Conservation (phyloP, 1,140 invertebrate species). For the Stratiolaelaps scimitus region DNA sequence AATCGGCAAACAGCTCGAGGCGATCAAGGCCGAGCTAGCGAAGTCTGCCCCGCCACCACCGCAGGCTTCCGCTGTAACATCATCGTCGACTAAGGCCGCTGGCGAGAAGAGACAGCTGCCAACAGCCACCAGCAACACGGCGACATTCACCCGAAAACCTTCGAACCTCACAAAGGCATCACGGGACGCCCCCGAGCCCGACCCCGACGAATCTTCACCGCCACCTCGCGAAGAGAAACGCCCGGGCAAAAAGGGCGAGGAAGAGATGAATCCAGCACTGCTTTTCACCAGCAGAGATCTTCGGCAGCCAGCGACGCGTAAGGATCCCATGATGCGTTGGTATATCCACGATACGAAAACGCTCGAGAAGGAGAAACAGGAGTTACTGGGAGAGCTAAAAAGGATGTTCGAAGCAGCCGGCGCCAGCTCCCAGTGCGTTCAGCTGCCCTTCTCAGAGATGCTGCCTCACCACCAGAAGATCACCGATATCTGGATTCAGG, state of each 20-base stretch:
- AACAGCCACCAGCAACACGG: neutral
- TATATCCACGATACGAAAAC: conserved; percentile 26
- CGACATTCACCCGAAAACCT: conserved; percentile 16
- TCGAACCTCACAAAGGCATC: conserved; percentile 12
- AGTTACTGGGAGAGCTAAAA: conserved; percentile 23
- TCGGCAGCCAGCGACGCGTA: conserved; percentile 12
- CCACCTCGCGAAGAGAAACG: neutral
- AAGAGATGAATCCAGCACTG: conserved; percentile 18
- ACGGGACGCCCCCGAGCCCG: neutral
- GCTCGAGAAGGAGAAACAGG: conserved; percentile 25
- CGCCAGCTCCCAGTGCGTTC: conserved; percentile 21
- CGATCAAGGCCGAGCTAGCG: conserved; percentile 1
- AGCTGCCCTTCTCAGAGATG: conserved; percentile 28
- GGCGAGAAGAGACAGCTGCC: neutral
- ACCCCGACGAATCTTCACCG: neutral
- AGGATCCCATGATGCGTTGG: conserved; percentile 26
- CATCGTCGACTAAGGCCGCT: too few relatives aligned
- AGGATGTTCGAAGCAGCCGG: conserved; percentile 20
- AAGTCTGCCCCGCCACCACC: neutral
- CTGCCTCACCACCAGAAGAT: conserved; percentile 21
- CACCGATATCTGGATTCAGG: conserved; percentile 26
- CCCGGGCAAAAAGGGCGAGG: conserved; percentile 8
- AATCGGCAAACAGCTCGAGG: conserved; percentile 23
- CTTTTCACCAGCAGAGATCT: conserved; percentile 9
- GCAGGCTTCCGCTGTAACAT: neutral